phyloP scores from a whole-genome alignment of 2,113 vertebrate species.

The Phasianus colchicus region DNA sequence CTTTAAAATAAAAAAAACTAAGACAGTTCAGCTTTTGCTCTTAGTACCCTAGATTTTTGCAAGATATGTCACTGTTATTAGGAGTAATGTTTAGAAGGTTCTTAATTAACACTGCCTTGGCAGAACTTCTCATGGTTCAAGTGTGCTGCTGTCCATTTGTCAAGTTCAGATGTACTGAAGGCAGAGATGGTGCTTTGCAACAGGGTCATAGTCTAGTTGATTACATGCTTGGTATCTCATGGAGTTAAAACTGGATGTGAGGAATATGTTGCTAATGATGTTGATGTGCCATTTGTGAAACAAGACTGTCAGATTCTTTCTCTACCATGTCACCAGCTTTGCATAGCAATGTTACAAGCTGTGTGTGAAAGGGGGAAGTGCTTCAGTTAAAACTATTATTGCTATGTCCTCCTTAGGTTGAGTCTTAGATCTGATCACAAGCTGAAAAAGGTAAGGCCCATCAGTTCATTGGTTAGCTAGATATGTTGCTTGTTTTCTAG shows the following conservation, averaged over 20 bases:
- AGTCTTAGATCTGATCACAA: background rate
- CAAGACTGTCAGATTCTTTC: slow-evolving; percentile 3
- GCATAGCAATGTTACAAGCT: background rate
- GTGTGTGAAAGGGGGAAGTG: background rate
- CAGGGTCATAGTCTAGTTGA: background rate
- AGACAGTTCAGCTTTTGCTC: background rate
- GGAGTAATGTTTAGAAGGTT: background rate
- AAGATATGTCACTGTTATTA: background rate
- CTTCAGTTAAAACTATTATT: background rate
- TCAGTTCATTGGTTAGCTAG: background rate
- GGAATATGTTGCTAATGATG: background rate
- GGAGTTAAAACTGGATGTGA: background rate
- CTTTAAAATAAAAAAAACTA: background rate
- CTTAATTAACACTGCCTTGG: background rate
- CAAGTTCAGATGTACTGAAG: background rate
- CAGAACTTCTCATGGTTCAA: background rate
- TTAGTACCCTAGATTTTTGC: background rate
- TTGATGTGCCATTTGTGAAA: slow-evolving; percentile 4
- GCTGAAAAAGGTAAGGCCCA: background rate
- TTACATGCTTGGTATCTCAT: background rate
- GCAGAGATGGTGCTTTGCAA: background rate
- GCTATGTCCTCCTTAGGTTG: background rate
- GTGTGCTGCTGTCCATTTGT: background rate
- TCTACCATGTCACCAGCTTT: background rate
- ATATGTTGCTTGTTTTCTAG: background rate